Percentiles rank a stretch among this genome's conserved stretches.
phyloP scores from a whole-genome alignment of 2,797 vertebrate species.

The Lepilemur ruficaudatus region DNA sequence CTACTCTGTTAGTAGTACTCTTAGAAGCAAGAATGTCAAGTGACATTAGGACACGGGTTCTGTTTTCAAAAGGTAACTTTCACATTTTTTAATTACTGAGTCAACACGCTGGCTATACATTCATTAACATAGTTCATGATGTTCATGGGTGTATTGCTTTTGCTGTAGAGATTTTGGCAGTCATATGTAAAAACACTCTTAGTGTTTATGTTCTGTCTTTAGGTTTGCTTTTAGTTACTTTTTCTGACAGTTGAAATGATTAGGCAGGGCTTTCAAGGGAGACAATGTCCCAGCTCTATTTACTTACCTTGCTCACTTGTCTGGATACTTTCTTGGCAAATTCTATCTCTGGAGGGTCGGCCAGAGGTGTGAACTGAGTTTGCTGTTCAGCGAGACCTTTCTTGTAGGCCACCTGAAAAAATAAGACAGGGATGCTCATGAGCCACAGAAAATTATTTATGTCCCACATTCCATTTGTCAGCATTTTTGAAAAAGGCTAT shows the following conservation, averaged over 20 bases:
- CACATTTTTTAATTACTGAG: neutral
- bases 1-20: neutral
- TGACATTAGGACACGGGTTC: neutral
- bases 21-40: constrained; percentile 12
- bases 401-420: constrained; percentile 93
- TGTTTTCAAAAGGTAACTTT: constrained; percentile 27
- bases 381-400: constrained; percentile 92
- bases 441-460: neutral
- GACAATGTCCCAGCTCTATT: neutral
- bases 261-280: neutral
- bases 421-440: neutral
- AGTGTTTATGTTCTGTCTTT: neutral
- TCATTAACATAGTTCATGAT: neutral
- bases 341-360: constrained; percentile 93
- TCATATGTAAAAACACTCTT: neutral
- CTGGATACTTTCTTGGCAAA: constrained; percentile 91
- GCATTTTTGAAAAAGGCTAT: neutral
- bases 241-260: neutral
- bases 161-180: neutral
- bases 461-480: neutral
- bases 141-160: neutral
- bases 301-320: constrained; percentile 95
- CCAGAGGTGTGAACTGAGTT: constrained; percentile 91
- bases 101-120: neutral
- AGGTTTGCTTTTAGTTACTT: neutral